Evolutionary conservation across 1,140 invertebrate species (phyloP).

Genomic region (Bombus confusus): DNA sequence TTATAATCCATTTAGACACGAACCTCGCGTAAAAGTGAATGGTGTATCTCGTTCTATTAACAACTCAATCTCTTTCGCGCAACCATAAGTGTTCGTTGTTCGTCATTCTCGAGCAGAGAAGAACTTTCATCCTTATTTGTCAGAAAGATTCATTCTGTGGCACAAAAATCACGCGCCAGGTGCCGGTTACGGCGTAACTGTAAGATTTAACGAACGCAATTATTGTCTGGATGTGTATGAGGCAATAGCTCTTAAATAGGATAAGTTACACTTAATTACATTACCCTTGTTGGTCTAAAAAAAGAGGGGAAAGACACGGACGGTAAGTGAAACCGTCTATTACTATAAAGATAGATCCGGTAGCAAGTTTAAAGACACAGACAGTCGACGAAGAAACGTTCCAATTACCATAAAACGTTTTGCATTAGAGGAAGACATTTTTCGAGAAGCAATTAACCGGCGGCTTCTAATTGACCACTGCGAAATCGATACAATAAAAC

Average conservation of each 20-base stretch:
- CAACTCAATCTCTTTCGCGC: background rate
- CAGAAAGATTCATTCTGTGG: background rate
- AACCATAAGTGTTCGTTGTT: background rate
- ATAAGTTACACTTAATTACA: conserved; percentile 10
- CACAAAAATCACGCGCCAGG: background rate
- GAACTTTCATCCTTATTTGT: background rate
- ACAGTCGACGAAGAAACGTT: conserved; percentile 1
- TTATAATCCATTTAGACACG: background rate
- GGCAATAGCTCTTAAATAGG: conserved; percentile 1
- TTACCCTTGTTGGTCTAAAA: background rate
- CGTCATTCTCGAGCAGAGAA: background rate
- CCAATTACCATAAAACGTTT: conserved; percentile 28
- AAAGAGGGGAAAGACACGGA: background rate
- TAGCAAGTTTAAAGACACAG: background rate
- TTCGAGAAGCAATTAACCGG: conserved; percentile 16
- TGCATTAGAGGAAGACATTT: conserved; percentile 16
- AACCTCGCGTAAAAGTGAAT: background rate
- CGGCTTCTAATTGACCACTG: conserved; percentile 13
- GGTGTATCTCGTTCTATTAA: background rate
- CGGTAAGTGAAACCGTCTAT: conserved; percentile 5
- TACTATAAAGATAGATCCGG: background rate
- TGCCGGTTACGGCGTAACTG: background rate
- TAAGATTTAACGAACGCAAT: conserved; percentile 5
- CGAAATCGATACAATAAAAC: background rate
- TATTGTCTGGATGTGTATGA: background rate